Percentiles rank a stretch among this genome's conserved stretches.
These are phyloP conservation scores for Phanerotoma sp. DNA, from an alignment of 2,888 invertebrate genomes.

Conservation along the genomic window DNA sequence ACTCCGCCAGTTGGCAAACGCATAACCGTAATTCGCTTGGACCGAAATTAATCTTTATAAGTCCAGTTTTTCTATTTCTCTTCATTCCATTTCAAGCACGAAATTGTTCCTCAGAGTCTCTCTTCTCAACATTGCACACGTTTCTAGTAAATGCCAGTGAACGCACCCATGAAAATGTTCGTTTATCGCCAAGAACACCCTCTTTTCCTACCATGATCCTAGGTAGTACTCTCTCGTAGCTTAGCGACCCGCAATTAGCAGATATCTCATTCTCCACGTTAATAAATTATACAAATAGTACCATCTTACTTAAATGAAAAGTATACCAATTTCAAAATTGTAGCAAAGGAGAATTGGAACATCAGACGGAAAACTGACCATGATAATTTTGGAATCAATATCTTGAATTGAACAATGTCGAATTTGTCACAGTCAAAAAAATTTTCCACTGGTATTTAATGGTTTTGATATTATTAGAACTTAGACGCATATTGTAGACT, in stretches of 20 bases:
- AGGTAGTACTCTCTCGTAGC: constrained; percentile 46
- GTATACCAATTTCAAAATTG: too few species aligned
- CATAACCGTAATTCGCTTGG: constrained; percentile 31
- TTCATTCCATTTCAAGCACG: constrained; percentile 10
- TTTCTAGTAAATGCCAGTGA: constrained; percentile 7
- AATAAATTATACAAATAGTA: constrained; percentile 38
- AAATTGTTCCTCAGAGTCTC: constrained; percentile 24
- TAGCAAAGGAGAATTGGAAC: too few species aligned
- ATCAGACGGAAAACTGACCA: too few species aligned
- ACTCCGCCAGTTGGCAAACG: constrained; percentile 30
- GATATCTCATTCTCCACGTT: constrained; percentile 40
- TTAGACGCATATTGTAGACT: too few species aligned
- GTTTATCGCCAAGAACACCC: constrained; percentile 7
- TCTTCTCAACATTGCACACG: constrained; percentile 11
- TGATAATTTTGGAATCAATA: too few species aligned
- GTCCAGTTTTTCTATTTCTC: constrained; percentile 6
- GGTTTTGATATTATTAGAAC: too few species aligned
- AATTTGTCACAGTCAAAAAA: too few species aligned
- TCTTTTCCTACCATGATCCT: constrained; percentile 9
- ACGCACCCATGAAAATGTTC: constrained; percentile 13
- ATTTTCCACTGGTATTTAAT: too few species aligned
- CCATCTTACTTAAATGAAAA: neutral
- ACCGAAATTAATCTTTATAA: constrained; percentile 16
- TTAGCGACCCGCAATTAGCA: constrained; percentile 51
- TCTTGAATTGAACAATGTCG: too few species aligned